Percentiles rank a stretch among this genome's conserved stretches.
Evolutionary conservation across 2,113 vertebrate genomes (phyloP).

Genomic region (Carettochelys insculpta): DNA sequence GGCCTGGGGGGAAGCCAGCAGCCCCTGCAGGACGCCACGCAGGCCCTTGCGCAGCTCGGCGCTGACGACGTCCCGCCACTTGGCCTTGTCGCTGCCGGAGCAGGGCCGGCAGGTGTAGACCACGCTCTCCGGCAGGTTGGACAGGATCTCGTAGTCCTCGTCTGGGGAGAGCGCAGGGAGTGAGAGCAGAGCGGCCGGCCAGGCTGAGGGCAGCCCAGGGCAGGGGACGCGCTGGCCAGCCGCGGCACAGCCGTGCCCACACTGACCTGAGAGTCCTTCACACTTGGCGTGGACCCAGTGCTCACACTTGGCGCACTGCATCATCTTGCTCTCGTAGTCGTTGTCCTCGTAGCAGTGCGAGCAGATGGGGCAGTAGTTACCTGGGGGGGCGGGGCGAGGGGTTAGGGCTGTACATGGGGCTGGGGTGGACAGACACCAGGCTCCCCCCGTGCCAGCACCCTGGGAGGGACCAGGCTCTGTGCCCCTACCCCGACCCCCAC

Average conservation of each 20-base stretch:
- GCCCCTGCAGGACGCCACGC: slow-evolving; percentile 87
- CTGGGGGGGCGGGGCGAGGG: slow-evolving; percentile 53
- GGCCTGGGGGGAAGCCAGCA: slow-evolving; percentile 83
- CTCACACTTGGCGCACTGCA: slow-evolving; percentile 91
- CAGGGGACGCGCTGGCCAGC: no score
- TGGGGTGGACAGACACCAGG: neutral
- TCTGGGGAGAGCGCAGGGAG: slow-evolving; percentile 69
- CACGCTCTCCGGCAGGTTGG: slow-evolving; percentile 90
- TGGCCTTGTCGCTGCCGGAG: slow-evolving; percentile 79
- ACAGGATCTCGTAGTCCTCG: slow-evolving; percentile 93
- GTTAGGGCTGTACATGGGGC: neutral
- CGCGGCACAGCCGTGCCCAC: neutral
- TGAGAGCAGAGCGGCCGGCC: no score
- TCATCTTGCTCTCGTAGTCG: slow-evolving; percentile 94
- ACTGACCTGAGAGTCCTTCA: slow-evolving; percentile 88
- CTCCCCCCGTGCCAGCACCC: neutral
- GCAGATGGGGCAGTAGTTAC: slow-evolving; percentile 93
- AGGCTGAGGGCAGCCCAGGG: neutral
- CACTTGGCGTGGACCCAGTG: slow-evolving; percentile 95
- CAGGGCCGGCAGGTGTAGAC: slow-evolving; percentile 90
- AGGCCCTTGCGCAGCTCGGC: slow-evolving; percentile 85
- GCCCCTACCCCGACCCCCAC: no score
- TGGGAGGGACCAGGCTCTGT: no score
- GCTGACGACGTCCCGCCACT: slow-evolving; percentile 87
- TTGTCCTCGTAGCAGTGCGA: slow-evolving; percentile 94